A percentile compares a stretch with the other conserved stretches of the same genome.
Evolutionary conservation across 2,113 vertebrate genomes (phyloP).

Genomic region (Acrocephalus arundinaceus): DNA sequence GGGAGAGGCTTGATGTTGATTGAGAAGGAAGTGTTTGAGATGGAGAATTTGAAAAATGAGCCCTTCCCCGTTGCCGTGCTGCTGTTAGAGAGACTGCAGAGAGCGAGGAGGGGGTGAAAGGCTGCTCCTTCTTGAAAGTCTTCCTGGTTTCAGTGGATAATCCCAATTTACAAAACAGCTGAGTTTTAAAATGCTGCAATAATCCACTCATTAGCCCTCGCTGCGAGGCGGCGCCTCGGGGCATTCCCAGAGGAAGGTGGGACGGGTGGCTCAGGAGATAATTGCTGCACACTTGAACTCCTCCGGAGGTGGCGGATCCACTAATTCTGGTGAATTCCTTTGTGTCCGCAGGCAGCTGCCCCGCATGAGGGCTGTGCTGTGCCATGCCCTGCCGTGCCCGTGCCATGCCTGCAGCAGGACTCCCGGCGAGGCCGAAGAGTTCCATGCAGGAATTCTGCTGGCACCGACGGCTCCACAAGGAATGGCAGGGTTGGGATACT

Average conservation of each 20-base stretch:
- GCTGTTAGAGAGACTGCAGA: not conserved
- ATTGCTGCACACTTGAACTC: not conserved
- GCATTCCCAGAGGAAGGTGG: not conserved
- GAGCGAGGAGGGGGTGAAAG: not conserved
- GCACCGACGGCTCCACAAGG: rapidly evolving
- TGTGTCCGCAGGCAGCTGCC: not conserved
- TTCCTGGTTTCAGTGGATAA: conserved; percentile 11
- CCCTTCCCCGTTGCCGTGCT: not conserved
- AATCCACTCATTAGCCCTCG: conserved; percentile 28
- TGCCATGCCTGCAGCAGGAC: not conserved
- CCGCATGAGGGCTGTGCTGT: rapidly evolving
- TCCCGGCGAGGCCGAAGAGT: rapidly evolving
- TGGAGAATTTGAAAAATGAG: not conserved
- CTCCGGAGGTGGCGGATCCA: not conserved
- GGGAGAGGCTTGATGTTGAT: conserved; percentile 23
- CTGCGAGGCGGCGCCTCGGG: not conserved
- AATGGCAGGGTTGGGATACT: rapidly evolving
- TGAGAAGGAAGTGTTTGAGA: conserved; percentile 6
- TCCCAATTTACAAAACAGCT: conserved; percentile 27
- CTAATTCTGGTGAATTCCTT: not conserved
- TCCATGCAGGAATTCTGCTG: not conserved
- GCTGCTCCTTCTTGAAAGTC: not conserved
- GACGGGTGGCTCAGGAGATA: not conserved
- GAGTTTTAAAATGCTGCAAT: conserved; percentile 31
- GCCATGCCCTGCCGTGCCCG: not conserved